phyloP scores from a whole-genome alignment of 2,113 vertebrate genomes.

The Crocuta crocuta region DNA sequence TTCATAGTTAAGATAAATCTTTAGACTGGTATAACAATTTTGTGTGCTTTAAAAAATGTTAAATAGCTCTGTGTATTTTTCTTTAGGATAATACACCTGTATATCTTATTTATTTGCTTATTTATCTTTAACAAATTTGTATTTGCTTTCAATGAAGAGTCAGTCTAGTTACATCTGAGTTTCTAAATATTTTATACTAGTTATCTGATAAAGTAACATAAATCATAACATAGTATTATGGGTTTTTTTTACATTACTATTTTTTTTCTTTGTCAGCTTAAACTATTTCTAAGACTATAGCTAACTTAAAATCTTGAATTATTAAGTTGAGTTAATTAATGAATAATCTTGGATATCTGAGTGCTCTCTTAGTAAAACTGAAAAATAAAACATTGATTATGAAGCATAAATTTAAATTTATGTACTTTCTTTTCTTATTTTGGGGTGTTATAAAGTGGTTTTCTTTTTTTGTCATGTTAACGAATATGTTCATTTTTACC shows the following conservation, averaged over 20 bases:
- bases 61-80: background rate
- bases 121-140: background rate
- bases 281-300: background rate
- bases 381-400: background rate
- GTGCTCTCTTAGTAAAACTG: background rate
- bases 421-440: background rate
- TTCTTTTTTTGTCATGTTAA: background rate
- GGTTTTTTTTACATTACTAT: background rate
- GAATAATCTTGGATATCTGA: background rate
- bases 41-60: background rate
- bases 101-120: background rate
- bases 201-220: background rate
- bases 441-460: background rate
- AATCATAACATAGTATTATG: background rate
- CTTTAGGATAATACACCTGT: background rate
- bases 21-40: background rate
- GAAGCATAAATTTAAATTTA: background rate
- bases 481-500: background rate
- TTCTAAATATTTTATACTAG: background rate
- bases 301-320: background rate
- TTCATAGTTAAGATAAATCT: background rate
- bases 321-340: background rate
- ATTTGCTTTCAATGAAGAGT: background rate
- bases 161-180: background rate
- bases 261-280: background rate